Conservation (phyloP, 2,113 vertebrate genomes). For the Aspidoscelis tigris region DNA sequence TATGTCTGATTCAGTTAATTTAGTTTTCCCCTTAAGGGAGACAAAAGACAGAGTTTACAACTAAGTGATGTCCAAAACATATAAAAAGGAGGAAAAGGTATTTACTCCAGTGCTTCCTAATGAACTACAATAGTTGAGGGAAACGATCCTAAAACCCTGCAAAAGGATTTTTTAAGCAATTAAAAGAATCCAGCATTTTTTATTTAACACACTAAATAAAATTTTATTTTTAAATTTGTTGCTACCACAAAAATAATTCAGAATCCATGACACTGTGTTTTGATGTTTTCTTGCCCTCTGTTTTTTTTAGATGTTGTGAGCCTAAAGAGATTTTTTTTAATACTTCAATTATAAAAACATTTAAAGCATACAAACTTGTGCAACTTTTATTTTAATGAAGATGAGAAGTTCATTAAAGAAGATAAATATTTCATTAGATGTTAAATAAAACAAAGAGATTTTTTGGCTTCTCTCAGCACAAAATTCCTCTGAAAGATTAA, state of each 20-base stretch:
- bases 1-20: neutral
- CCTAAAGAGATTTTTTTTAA: conserved; percentile 79
- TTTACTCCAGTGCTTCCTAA: conserved; percentile 13
- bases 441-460: conserved; percentile 99
- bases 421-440: conserved; percentile 99
- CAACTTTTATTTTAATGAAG: conserved; percentile 99
- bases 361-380: conserved; percentile 92
- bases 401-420: conserved; percentile 99
- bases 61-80: conserved; percentile 7
- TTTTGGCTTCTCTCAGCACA: conserved; percentile 99
- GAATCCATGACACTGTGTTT: conserved; percentile 73
- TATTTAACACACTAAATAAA: conserved; percentile 34
- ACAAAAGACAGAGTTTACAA: neutral
- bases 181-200: conserved; percentile 15
- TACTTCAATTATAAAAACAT: conserved; percentile 85
- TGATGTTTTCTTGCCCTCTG: conserved; percentile 38
- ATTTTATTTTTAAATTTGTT: conserved; percentile 58
- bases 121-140: neutral
- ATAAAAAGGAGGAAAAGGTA: neutral
- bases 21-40: neutral
- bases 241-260: conserved; percentile 67
- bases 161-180: neutral
- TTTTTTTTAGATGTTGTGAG: conserved; percentile 76
- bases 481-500: conserved; percentile 99
- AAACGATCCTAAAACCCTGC: neutral